These are phyloP conservation scores for Agrilus planipennis DNA, from an alignment of 1,140 invertebrate species.

Conservation along the genomic window DNA sequence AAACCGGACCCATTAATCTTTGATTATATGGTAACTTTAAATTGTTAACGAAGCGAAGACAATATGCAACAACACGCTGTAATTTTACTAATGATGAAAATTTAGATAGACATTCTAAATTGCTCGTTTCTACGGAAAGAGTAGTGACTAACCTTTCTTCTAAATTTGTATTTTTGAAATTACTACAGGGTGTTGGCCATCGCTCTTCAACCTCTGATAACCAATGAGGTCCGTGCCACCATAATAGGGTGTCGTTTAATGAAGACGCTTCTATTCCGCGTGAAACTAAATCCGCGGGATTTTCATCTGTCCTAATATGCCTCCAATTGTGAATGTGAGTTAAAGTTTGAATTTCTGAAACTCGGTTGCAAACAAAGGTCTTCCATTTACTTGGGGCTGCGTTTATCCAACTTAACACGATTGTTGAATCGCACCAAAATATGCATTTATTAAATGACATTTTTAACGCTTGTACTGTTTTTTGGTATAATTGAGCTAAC, in stretches of 20 bases:
- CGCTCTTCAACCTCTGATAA: too few relatives aligned
- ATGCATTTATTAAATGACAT: conserved; percentile 11
- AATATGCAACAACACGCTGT: not conserved
- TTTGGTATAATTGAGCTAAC: conserved; percentile 17
- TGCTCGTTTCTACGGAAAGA: too few relatives aligned
- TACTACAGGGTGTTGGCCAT: not conserved
- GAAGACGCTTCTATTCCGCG: conserved; percentile 9
- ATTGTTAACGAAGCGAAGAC: not conserved
- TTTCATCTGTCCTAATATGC: conserved; percentile 17
- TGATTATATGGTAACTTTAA: not conserved
- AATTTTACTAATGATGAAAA: not conserved
- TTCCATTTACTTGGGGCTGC: conserved; percentile 8
- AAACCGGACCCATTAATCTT: not conserved
- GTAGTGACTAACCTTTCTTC: not conserved
- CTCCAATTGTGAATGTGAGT: conserved; percentile 14
- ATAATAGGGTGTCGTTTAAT: not conserved
- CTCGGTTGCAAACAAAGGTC: conserved; percentile 26
- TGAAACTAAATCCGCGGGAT: conserved; percentile 23
- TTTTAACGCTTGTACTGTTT: conserved; percentile 14
- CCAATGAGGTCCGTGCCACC: conserved; percentile 2
- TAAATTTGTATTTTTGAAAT: not conserved
- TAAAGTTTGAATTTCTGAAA: conserved; percentile 24
- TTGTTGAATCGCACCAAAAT: conserved; percentile 11
- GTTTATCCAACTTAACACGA: conserved; percentile 13
- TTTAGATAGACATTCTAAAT: not conserved